Percentiles rank a stretch among this genome's conserved stretches.
phyloP scores from a whole-genome alignment of 2,113 vertebrate genomes.

The Prietella phreatophila region DNA sequence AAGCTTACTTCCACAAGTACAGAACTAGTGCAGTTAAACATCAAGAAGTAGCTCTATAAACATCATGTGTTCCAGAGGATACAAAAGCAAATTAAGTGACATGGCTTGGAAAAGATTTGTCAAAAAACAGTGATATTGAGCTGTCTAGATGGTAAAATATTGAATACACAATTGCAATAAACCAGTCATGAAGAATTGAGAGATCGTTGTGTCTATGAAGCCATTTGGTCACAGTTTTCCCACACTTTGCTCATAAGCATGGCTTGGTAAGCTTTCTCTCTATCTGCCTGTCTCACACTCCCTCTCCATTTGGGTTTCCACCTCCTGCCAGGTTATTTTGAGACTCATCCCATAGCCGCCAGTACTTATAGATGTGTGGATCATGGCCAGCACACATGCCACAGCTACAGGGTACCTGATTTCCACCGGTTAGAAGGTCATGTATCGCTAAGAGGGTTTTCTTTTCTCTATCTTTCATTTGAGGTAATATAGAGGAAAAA shows the following conservation, averaged over 20 bases:
- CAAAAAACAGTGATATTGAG: background rate
- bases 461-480: background rate
- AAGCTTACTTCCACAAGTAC: background rate
- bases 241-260: constrained; percentile 50
- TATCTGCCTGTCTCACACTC: constrained; percentile 35
- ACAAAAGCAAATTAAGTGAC: background rate
- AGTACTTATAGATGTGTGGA: constrained; percentile 47
- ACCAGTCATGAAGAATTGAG: background rate
- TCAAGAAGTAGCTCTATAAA: background rate
- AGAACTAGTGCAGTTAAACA: background rate
- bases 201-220: background rate
- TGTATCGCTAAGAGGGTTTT: constrained; percentile 1
- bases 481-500: background rate
- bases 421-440: constrained; percentile 17
- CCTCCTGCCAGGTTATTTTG: constrained; percentile 55
- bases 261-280: constrained; percentile 32
- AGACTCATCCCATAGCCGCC: constrained; percentile 42
- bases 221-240: constrained; percentile 40
- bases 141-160: background rate
- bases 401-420: constrained; percentile 33
- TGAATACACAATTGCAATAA: background rate
- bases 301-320: constrained; percentile 36
- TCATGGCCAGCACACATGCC: constrained; percentile 47
- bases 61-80: too few relatives aligned
- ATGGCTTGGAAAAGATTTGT: background rate